Base-by-base conservation (phyloP, 2,113 vertebrate genomes). In the Xenus cinereus region DNA sequence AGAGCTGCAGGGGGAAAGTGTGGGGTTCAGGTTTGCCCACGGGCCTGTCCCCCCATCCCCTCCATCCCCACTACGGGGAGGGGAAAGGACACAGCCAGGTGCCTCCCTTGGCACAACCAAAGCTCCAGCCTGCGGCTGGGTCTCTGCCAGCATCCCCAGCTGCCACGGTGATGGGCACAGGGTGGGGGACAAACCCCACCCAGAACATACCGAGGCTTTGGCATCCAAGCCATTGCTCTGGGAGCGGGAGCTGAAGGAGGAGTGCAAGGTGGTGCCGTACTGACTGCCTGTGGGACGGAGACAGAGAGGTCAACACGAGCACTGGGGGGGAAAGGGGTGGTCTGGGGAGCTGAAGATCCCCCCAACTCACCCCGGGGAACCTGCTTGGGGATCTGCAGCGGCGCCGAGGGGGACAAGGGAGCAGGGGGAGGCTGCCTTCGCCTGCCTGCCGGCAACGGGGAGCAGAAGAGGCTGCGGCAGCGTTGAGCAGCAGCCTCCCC, bases 171-270 rank as follows among this genome's bases (percentile, higher is more conserved):
- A 27, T 0, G 28, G 28, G n/a, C 2, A 2, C 1, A 0, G 30
- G 22, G 7, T 0, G 2, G 33, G 48, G 57, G 22, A 10, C 1
- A 0, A 27, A 16, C 18, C 8, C 63, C 63, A 18, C 43, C 32
- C 7, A 0, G 32, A 54, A 97, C 97, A 0, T 95, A 98, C 97
- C 64, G 96, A 73, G 73, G 92, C 53, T 74, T 93, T 96, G 80
- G 93, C 15, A 13, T 97, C 97, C 69, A 77, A 59, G 7, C 97
- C 87, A 3, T 97, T 97, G 84, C 81, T 84, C 92, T 98, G 97
- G 39, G 97, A 98, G 57, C 94, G 91, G 69, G 97, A 98, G 69
- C 97, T 98, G 86, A 97, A 98, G 85, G 96, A 94, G 8, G 94
- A 68, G 73, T 8, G 82, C 60, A 89, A 33, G 32, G 94, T 57